These are phyloP conservation scores for Pandemis cinnamomeana DNA, from an alignment of 2,888 invertebrate genomes.

Conservation along the genomic window DNA sequence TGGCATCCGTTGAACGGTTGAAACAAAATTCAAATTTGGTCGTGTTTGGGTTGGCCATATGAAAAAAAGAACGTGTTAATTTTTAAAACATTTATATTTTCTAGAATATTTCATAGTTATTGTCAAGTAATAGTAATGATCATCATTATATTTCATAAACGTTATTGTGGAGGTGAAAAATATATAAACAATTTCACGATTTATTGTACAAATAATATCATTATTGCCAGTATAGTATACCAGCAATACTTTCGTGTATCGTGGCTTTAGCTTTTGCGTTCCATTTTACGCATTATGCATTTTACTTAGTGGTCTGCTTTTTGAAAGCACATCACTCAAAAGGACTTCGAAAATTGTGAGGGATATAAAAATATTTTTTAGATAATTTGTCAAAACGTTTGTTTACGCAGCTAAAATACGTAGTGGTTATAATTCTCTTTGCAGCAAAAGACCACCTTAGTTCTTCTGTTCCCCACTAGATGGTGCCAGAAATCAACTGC, in stretches of 20 bases:
- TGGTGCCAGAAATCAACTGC: not conserved
- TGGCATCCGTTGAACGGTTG: slow-evolving; percentile 59
- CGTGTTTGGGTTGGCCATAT: slow-evolving; percentile 49
- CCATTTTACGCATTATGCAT: slow-evolving; percentile 7
- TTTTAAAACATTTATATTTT: not conserved
- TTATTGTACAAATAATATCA: not conserved
- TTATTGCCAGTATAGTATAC: not conserved
- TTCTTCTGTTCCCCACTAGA: not conserved
- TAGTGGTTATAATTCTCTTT: no score
- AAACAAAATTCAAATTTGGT: slow-evolving; percentile 65
- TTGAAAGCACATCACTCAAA: no score
- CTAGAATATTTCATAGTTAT: not conserved
- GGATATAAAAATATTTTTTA: no score
- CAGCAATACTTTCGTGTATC: not conserved
- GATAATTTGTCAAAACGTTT: no score
- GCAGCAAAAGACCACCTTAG: not conserved
- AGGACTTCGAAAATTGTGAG: no score
- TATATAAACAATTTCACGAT: not conserved
- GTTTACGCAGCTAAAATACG: no score
- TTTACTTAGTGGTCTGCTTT: no score
- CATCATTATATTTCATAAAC: not conserved
- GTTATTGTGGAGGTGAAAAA: not conserved
- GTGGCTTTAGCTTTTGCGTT: slow-evolving; percentile 9
- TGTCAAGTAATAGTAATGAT: no score
- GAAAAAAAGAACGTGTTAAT: slow-evolving; percentile 29